Conservation (phyloP, 2,113 vertebrate genomes). For the Neogale vison region DNA sequence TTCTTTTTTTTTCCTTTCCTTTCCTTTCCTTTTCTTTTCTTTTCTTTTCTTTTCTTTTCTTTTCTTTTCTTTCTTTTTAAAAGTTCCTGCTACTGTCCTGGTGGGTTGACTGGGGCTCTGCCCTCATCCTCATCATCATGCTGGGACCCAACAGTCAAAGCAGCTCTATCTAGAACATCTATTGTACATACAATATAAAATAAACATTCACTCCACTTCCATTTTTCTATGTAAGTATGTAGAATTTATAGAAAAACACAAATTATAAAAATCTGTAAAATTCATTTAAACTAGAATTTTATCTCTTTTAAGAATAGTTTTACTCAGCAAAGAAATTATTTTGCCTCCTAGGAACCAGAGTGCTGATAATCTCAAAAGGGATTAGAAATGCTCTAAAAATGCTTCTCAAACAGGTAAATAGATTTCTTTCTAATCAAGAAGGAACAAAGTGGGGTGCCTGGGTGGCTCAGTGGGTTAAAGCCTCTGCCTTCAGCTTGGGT, state of each 20-base stretch:
- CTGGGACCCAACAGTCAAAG: neutral
- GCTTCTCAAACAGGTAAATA: neutral
- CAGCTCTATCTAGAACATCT: neutral
- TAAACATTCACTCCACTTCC: neutral
- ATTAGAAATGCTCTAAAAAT: neutral
- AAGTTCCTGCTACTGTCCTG: neutral
- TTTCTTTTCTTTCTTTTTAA: no score
- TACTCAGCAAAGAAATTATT: neutral
- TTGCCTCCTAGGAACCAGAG: neutral
- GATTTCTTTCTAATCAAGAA: neutral
- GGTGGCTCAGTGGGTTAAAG: no score
- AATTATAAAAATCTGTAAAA: neutral
- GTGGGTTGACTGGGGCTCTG: no score
- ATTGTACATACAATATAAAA: neutral
- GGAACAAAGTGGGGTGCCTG: neutral
- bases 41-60: no score
- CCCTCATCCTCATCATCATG: accelerated
- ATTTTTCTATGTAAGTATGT: neutral
- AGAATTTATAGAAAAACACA: neutral
- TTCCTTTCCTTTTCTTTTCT: no score
- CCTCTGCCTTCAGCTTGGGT: no score
- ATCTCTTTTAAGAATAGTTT: neutral
- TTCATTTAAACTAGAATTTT: neutral
- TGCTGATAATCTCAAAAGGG: neutral
- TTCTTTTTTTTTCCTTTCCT: no score